Percentiles rank a stretch among this genome's conserved stretches.
Evolutionary conservation across 2,888 invertebrate species (phyloP).

Genomic region (Acronicta aceris): DNA sequence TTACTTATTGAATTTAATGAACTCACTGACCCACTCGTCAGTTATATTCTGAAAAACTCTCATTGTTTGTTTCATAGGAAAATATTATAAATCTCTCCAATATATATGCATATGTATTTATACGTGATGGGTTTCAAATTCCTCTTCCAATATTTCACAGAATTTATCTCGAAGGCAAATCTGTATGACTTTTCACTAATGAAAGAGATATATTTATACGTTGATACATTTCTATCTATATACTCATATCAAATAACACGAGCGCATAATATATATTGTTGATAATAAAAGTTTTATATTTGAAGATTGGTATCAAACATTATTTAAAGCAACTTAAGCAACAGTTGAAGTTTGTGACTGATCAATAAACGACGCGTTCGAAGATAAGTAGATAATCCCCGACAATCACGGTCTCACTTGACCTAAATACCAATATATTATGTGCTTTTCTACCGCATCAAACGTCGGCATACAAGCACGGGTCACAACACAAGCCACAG

Average conservation of each 20-base stretch:
- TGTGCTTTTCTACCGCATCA: conserved; percentile 38
- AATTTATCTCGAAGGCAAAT: neutral
- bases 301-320: neutral
- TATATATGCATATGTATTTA: no score
- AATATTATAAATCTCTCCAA: no score
- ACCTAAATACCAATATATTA: conserved; percentile 55
- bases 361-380: conserved; percentile 37
- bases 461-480: conserved; percentile 29
- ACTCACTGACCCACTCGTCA: conserved; percentile 18
- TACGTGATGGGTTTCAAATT: conserved; percentile 12
- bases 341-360: conserved; percentile 17
- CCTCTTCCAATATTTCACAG: conserved; percentile 15
- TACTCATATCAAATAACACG: no score
- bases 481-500: conserved; percentile 19
- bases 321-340: neutral
- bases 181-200: neutral
- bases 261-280: no score
- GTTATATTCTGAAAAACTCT: conserved; percentile 5
- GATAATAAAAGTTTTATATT: no score
- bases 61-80: neutral
- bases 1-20: no score
- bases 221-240: no score
- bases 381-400: conserved; percentile 46
- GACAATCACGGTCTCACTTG: conserved; percentile 51
- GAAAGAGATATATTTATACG: neutral